phyloP scores from a whole-genome alignment of 2,888 invertebrate species.

The Leuctra nigra region DNA sequence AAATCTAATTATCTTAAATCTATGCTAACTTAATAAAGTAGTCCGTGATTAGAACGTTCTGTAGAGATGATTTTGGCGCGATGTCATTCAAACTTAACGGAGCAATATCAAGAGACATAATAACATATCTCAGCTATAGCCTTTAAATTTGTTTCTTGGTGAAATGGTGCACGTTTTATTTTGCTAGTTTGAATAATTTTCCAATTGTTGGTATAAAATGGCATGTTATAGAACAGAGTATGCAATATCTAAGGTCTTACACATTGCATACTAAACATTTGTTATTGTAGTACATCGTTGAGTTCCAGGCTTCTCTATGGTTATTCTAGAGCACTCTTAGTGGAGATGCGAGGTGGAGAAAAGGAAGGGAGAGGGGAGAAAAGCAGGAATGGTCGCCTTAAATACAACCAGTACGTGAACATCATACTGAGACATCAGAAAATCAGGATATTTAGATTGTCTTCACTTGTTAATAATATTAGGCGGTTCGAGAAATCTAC shows the following conservation, averaged over 20 bases:
- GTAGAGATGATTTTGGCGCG: no score
- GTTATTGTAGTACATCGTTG: constrained; percentile 6
- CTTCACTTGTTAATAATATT: neutral
- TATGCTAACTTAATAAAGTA: no score
- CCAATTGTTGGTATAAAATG: constrained; percentile 14
- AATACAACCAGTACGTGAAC: constrained; percentile 18
- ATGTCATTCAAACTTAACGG: no score
- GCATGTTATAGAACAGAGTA: constrained; percentile 1
- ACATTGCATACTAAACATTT: constrained; percentile 10
- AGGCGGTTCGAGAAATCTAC: no score
- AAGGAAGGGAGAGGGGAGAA: neutral
- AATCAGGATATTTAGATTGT: constrained; percentile 2
- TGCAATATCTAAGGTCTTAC: constrained; percentile 13
- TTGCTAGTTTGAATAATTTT: constrained; percentile 14
- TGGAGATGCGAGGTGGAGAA: constrained; percentile 1
- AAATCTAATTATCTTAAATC: no score
- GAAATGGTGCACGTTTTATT: constrained; percentile 7
- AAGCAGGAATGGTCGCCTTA: constrained; percentile 9
- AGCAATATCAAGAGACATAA: constrained; percentile 1
- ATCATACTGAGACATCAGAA: constrained; percentile 20
- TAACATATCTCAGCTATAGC: constrained; percentile 4
- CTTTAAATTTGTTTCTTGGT: constrained; percentile 1
- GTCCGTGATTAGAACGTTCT: no score
- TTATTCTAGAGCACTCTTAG: neutral
- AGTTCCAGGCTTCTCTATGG: neutral